Evolutionary conservation across 1,140 invertebrate species (phyloP), one percentile per base, ranked within the genome.

Genomic region (Limonius californicus): DNA sequence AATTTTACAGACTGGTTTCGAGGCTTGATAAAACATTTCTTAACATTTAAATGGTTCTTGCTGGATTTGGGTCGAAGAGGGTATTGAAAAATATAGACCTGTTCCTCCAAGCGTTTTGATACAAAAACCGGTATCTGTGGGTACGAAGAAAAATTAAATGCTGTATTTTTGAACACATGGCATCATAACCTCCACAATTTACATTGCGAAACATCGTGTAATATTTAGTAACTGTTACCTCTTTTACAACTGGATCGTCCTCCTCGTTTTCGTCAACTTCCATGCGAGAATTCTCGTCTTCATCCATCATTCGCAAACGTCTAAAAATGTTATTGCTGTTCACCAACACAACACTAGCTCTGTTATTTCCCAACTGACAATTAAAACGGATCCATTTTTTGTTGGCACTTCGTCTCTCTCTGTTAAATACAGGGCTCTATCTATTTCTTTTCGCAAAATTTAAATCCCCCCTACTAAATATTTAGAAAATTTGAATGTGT

Each of bases 11-110:
- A 70, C 72, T 89, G 82, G 68, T 88, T 88, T 56, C 84, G 76
- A 6, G 89, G 88, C 74, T 91, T 92, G 7, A 91, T 82, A 65
- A 81, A 81, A 47, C 83, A 82, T 77, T 87, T 86, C 30, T 81
- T 72, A 53, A 79, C 78, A 11, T 81, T 72, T 59, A 83, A 77
- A 50, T 84, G 82, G 70, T 83, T 83, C 64, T 83, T 81, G 59
- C 82, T 77, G 64, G 82, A 72, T 9, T 78, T 80, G 12, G 87
- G 84, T 69, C 85, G 83, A 2, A 89, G 80, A 0, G 91, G 92
- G 76, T 91, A 94, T 79, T 94, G 91, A 70, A 91, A 87, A 32
- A 95, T 75, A 70, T 86, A 91, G 4, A 94, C 75, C 62, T 88
- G 85, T 19, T 92, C 82, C 12, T 85, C 78, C 53, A 94, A 79